phyloP scores from a whole-genome alignment of 2,888 invertebrate species.

The Oscheius sp. region DNA sequence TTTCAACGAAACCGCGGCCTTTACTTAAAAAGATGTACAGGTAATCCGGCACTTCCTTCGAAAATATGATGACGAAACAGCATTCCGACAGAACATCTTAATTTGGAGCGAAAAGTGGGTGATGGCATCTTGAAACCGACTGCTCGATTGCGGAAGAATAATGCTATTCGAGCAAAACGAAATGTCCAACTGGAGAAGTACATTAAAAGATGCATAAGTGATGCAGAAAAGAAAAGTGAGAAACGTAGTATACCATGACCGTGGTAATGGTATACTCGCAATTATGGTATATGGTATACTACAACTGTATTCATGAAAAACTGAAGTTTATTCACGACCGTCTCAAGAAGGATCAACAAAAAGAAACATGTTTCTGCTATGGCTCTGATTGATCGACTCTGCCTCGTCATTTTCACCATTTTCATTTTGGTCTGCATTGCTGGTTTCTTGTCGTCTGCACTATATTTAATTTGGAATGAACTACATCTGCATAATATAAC shows the following conservation, averaged over 20 bases:
- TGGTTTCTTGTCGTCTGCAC: conserved; percentile 50
- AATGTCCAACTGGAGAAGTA: conserved; percentile 58
- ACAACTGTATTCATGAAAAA: conserved; percentile 56
- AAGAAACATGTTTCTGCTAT: conserved; percentile 49
- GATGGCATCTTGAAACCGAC: conserved; percentile 60
- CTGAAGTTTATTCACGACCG: conserved; percentile 45
- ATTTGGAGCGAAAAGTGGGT: conserved; percentile 62
- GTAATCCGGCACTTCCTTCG: conserved; percentile 18
- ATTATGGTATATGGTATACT: conserved; percentile 38
- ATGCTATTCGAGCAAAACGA: conserved; percentile 42
- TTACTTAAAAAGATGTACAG: conserved; percentile 57
- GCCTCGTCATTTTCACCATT: conserved; percentile 53
- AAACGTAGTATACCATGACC: too few relatives aligned
- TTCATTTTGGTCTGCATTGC: conserved; percentile 52
- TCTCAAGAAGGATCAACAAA: conserved; percentile 40
- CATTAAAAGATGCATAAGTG: conserved; percentile 52
- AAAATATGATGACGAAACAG: conserved; percentile 33
- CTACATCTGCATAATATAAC: too few relatives aligned
- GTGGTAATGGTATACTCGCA: conserved; percentile 28
- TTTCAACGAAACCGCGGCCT: conserved; percentile 47
- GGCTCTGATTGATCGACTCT: conserved; percentile 58
- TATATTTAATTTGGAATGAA: conserved; percentile 39
- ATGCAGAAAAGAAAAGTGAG: conserved; percentile 51
- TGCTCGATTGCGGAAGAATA: conserved; percentile 43
- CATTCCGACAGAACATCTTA: conserved; percentile 58